Evolutionary conservation across 1,140 invertebrate genomes (phyloP), one percentile per base, ranked within the genome.

Genomic region (Drosophila cardini): DNA sequence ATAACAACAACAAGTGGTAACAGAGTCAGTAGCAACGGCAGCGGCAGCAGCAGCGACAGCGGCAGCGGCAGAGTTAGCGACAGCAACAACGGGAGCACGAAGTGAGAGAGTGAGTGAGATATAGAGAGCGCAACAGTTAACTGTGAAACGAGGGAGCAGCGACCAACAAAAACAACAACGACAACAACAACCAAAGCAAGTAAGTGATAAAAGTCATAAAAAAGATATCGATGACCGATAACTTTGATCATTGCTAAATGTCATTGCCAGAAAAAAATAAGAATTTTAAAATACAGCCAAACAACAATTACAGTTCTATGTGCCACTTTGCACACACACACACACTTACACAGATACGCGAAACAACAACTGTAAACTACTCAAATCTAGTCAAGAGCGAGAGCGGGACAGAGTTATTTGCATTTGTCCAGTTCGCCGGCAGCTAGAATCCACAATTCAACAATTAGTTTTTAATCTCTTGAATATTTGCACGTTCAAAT

Each of bases 221-320:
- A 62, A n/a, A 15, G 57, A 62, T 70, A 70, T 74, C 57, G 67
- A 61, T 60, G 32, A 32, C 13, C 65, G 50, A 62, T 70, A 70
- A 21, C 42, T 56, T 21, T 21, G 45, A 15, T 40, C 26, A 53
- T 16, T 38, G 60, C 15, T 45, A 68, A 72, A 72, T 67, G 45
- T 67, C 69, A 72, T 72, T 72, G 63, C 60, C 68, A 72, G 36
- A 58, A 53, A 15, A 34, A 53, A 43, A 15, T 15, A 5, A 18
- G n/a, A 48, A 26, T 11, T 26, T 26, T 26, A 11, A 46, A 10
- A 10, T 6, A 46, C 16, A 46, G 11, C 6, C 10, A 46, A 48
- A 18, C 46, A 26, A 55, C 32, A 38, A 21, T 15, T 36, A 11
- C 32, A 36, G 52, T 53, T 36, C n/a, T 32, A 13, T 53, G 50